Conservation (phyloP, 2,797 vertebrate genomes). For the Labeo calbasu region DNA sequence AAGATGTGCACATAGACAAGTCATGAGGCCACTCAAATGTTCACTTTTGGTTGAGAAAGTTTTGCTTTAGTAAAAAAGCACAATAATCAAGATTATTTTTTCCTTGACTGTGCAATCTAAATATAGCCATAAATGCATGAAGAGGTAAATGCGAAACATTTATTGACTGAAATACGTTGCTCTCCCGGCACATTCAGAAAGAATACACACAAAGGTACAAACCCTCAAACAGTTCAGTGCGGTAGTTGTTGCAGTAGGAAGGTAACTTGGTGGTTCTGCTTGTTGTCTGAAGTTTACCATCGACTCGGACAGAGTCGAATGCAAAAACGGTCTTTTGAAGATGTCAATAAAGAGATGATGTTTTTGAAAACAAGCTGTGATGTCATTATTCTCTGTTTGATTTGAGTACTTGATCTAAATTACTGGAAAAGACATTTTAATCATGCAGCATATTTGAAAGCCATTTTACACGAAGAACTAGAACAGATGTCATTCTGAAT, state of each 20-base stretch:
- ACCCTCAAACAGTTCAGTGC: constrained; percentile 36
- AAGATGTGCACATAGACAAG: constrained; percentile 15
- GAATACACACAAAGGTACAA: constrained; percentile 39
- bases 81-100: constrained; percentile 58
- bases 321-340: constrained; percentile 47
- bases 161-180: constrained; percentile 21
- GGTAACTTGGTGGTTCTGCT: constrained; percentile 40
- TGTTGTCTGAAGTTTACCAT: constrained; percentile 45
- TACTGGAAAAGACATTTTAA: neutral
- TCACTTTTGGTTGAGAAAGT: constrained; percentile 19
- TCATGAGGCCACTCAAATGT: constrained; percentile 15
- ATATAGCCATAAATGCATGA: constrained; percentile 35
- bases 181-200: constrained; percentile 10
- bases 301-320: constrained; percentile 40
- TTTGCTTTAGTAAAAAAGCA: constrained; percentile 59
- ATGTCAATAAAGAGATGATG: constrained; percentile 62
- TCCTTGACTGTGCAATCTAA: constrained; percentile 39
- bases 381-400: neutral
- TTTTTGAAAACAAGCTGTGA: constrained; percentile 32
- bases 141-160: constrained; percentile 33
- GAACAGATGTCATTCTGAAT: neutral
- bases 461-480: neutral
- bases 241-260: constrained; percentile 45
- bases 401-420: neutral
- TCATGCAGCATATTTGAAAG: neutral